These are phyloP conservation scores for Siniperca scherzeri DNA, from an alignment of 2,797 vertebrate genomes.

Conservation along the genomic window DNA sequence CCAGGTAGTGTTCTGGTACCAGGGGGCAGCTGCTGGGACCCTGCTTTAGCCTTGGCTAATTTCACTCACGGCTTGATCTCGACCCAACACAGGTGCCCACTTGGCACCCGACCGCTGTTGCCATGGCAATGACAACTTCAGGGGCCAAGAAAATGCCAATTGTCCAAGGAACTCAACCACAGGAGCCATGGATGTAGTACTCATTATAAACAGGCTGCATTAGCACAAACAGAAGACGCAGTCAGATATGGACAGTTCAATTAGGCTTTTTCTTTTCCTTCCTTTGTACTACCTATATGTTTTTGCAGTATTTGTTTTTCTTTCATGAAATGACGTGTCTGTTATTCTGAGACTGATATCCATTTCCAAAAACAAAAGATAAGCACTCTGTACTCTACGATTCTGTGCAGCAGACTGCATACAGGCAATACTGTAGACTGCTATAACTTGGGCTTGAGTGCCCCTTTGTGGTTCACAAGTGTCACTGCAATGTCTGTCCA, in stretches of 20 bases:
- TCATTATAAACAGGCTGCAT: conserved; percentile 46
- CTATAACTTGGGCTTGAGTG: conserved; percentile 25
- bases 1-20: conserved; percentile 71
- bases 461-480: conserved; percentile 67
- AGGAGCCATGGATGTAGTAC: conserved; percentile 37
- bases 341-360: background rate
- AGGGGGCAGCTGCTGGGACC: conserved; percentile 76
- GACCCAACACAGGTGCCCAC: conserved; percentile 77
- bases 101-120: conserved; percentile 72
- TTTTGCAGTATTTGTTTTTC: background rate
- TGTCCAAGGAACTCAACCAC: conserved; percentile 63
- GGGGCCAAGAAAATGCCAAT: conserved; percentile 69
- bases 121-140: conserved; percentile 78
- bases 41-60: conserved; percentile 79
- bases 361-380: background rate
- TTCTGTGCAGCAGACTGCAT: background rate
- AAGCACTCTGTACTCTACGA: background rate
- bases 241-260: conserved; percentile 16
- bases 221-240: conserved; percentile 10
- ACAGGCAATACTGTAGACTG: background rate
- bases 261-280: background rate
- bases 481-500: conserved; percentile 42
- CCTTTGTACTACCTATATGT: background rate
- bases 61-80: conserved; percentile 81
- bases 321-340: background rate